A percentile compares a stretch with the other conserved stretches of the same genome.
Evolutionary conservation across 2,113 vertebrate genomes (phyloP).

Genomic region (Bufo gargarizans): DNA sequence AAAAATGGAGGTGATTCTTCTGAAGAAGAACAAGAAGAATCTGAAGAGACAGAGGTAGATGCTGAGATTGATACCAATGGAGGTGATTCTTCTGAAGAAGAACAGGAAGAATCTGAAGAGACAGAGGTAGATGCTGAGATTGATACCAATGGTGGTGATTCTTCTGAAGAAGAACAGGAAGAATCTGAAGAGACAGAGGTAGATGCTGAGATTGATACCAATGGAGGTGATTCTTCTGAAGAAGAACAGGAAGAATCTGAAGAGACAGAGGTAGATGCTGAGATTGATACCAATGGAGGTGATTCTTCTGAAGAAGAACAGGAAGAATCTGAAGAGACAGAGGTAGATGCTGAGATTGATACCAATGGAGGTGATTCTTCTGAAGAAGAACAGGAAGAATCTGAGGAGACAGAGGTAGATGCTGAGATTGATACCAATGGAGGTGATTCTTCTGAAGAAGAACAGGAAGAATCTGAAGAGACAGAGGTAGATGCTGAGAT

Average conservation of each 20-base stretch:
- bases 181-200: not conserved
- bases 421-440: not conserved
- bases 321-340: not conserved
- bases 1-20: not conserved
- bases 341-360: not conserved
- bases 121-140: not conserved
- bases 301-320: not conserved
- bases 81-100: not conserved
- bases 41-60: not conserved
- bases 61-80: slow-evolving; percentile 37
- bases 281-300: not conserved
- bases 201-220: not conserved
- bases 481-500: not conserved
- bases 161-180: slow-evolving; percentile 7
- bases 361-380: not conserved
- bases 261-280: not conserved
- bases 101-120: not conserved
- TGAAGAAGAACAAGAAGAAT: not conserved
- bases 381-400: not conserved
- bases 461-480: not conserved
- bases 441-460: not conserved
- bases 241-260: not conserved
- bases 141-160: not conserved
- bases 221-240: not conserved
- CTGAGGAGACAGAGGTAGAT: not conserved